Conservation (phyloP, 2,888 invertebrate species). For the Noctua janthe region DNA sequence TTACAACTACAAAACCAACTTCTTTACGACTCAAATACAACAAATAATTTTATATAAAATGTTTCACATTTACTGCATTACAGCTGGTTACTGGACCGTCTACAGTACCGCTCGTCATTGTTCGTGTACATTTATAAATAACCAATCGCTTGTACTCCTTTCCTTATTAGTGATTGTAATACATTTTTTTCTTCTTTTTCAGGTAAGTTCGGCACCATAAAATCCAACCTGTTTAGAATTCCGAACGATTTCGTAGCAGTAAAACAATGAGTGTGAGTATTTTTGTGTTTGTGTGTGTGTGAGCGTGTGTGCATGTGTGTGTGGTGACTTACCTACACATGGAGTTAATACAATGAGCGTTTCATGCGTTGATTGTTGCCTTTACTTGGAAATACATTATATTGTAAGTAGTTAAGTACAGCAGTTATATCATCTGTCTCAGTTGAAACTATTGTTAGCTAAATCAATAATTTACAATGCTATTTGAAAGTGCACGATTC, state of each 20-base stretch:
- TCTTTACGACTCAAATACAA: neutral
- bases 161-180: constrained; percentile 78
- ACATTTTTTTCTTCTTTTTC: constrained; percentile 77
- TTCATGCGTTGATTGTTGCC: constrained; percentile 63
- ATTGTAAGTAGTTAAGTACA: constrained; percentile 48
- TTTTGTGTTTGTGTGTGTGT: constrained; percentile 55
- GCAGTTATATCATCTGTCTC: constrained; percentile 54
- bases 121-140: constrained; percentile 69
- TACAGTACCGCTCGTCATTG: constrained; percentile 52
- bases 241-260: constrained; percentile 68
- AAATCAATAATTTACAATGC: constrained; percentile 44
- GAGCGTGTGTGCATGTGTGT: constrained; percentile 24
- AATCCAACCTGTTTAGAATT: constrained; percentile 78
- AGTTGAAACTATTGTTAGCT: constrained; percentile 46
- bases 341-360: constrained; percentile 60
- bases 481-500: constrained; percentile 36
- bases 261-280: constrained; percentile 74
- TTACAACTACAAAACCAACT: constrained; percentile 6
- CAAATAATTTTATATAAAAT: constrained; percentile 52
- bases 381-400: constrained; percentile 69
- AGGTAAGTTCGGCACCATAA: constrained; percentile 84
- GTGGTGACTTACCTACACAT: constrained; percentile 29
- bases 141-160: constrained; percentile 65
- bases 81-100: constrained; percentile 50
- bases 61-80: constrained; percentile 49